Evolutionary conservation across 2,797 vertebrate genomes (phyloP).

Genomic region (Labeo calbasu): DNA sequence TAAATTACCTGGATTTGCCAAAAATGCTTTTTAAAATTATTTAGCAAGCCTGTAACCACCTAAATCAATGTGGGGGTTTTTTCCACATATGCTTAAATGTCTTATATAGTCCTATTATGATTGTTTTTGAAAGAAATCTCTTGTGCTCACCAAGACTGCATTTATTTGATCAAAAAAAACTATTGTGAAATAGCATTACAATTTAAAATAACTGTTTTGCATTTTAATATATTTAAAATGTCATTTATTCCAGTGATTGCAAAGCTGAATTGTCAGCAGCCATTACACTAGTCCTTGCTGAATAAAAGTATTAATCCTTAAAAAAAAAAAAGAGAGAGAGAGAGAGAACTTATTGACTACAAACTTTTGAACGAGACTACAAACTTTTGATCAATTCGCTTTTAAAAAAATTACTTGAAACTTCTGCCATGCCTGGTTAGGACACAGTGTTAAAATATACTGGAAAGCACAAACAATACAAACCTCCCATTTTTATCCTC

Average conservation of each 20-base stretch:
- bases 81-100: too few species aligned
- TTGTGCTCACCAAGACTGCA: background rate
- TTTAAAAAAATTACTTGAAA: background rate
- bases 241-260: background rate
- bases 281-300: background rate
- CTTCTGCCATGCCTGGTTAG: background rate
- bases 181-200: background rate
- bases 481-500: constrained; percentile 93
- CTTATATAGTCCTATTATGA: too few species aligned
- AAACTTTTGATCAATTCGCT: too few species aligned
- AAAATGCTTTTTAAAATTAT: background rate
- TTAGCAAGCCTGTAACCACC: background rate
- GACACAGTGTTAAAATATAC: background rate
- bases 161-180: background rate
- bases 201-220: background rate
- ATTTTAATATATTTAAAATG: background rate
- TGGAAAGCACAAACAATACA: constrained; percentile 49
- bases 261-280: background rate
- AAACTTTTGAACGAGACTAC: too few species aligned
- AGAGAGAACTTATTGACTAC: too few species aligned
- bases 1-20: too few species aligned
- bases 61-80: too few species aligned
- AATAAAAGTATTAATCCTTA: background rate
- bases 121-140: background rate
- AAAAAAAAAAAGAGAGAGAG: background rate